These are phyloP conservation scores for Elgaria multicarinata DNA, from an alignment of 2,113 vertebrate genomes.

Conservation along the genomic window DNA sequence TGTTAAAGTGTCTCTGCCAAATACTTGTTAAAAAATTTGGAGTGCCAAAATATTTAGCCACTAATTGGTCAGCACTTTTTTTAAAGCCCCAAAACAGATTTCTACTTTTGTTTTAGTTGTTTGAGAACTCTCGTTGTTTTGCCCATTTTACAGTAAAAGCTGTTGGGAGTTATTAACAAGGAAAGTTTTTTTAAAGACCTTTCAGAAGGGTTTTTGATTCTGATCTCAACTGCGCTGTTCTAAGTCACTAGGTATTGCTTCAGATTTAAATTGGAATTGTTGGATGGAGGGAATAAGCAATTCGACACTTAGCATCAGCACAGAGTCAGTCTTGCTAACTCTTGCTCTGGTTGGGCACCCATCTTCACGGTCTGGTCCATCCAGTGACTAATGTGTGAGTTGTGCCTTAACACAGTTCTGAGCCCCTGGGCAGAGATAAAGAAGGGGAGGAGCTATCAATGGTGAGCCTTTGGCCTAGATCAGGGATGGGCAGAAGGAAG, in stretches of 20 bases:
- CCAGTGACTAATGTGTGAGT: background rate
- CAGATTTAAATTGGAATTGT: background rate
- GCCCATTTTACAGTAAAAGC: conserved; percentile 23
- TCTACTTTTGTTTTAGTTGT: conserved; percentile 1
- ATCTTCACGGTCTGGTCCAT: too few species aligned
- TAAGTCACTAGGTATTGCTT: background rate
- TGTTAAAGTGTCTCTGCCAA: conserved; percentile 28
- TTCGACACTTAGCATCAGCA: background rate
- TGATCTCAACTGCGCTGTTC: conserved; percentile 37
- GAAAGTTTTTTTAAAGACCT: background rate
- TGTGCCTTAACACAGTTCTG: background rate
- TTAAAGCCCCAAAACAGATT: conserved; percentile 29
- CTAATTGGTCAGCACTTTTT: conserved; percentile 35
- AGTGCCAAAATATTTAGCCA: conserved; percentile 59
- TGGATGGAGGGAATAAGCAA: background rate
- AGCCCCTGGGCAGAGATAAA: background rate
- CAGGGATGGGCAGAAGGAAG: too few species aligned
- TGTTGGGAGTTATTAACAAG: background rate
- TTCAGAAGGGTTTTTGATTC: conserved; percentile 1
- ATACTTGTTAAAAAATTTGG: conserved; percentile 34
- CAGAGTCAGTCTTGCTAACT: background rate
- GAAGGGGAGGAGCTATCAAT: too few species aligned
- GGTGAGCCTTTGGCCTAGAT: background rate
- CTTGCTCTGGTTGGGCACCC: background rate
- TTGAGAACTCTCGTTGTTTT: background rate